Percentiles rank a stretch among this genome's conserved stretches.
These are phyloP conservation scores for Pseudomyrmex dendroicus DNA, from an alignment of 1,140 invertebrate genomes.

Conservation along the genomic window DNA sequence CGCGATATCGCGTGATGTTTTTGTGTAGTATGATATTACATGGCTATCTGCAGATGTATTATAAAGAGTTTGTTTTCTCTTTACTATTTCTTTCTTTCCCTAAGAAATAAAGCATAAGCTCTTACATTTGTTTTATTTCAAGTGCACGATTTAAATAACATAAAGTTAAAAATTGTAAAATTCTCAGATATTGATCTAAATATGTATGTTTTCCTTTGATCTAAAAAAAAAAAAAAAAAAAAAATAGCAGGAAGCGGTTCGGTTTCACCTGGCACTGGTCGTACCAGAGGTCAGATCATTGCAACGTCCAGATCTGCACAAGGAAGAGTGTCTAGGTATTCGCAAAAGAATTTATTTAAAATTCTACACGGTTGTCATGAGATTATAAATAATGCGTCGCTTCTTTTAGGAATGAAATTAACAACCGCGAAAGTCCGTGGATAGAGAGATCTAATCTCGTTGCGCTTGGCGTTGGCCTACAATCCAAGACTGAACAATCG, in stretches of 20 bases:
- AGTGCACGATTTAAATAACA: background rate
- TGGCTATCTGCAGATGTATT: constrained; percentile 22
- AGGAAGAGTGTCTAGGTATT: constrained; percentile 68
- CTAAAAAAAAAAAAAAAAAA: background rate
- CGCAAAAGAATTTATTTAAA: background rate
- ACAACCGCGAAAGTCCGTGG: constrained; percentile 61
- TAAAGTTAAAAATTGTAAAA: background rate
- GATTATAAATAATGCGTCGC: constrained; percentile 4
- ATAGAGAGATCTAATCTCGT: constrained; percentile 69
- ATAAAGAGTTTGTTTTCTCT: constrained; percentile 7
- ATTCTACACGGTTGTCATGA: too few relatives aligned
- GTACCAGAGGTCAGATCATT: constrained; percentile 77
- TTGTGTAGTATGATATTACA: constrained; percentile 27
- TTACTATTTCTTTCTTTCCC: background rate
- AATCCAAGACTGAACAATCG: constrained; percentile 66
- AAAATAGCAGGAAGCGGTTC: constrained; percentile 86
- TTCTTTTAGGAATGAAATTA: constrained; percentile 61
- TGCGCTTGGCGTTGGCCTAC: constrained; percentile 71
- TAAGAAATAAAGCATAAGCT: too few relatives aligned
- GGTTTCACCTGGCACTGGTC: constrained; percentile 85
- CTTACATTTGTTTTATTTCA: background rate
- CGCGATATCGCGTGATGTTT: constrained; percentile 31
- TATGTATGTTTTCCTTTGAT: background rate
- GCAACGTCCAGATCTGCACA: constrained; percentile 72
- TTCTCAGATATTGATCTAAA: background rate